A percentile compares a stretch with the other conserved stretches of the same genome.
These are phyloP conservation scores for Tragelaphus imberbis DNA, from an alignment of 2,113 vertebrate species.

Conservation along the genomic window DNA sequence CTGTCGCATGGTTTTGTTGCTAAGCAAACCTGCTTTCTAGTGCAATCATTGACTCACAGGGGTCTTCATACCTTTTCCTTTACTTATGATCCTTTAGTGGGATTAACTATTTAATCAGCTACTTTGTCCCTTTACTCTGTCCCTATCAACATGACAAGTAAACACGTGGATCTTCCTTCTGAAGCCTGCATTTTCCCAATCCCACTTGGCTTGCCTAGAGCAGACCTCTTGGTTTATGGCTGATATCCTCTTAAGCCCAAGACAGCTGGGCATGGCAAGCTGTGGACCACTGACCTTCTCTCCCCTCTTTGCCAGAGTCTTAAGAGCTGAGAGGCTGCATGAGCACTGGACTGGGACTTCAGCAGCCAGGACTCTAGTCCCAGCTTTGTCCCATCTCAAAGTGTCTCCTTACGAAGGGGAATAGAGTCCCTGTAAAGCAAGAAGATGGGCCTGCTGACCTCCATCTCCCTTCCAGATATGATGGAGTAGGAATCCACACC, in stretches of 20 bases:
- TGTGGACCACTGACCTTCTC: background rate
- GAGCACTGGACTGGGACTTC: background rate
- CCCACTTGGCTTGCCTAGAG: background rate
- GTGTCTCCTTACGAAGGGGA: background rate
- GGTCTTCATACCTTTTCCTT: background rate
- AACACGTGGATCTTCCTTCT: background rate
- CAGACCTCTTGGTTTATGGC: background rate
- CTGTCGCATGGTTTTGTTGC: background rate
- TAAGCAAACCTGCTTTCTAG: background rate
- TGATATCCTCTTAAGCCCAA: background rate
- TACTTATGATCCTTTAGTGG: background rate
- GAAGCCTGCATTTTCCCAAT: background rate
- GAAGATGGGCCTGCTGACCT: background rate
- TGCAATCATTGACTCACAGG: background rate
- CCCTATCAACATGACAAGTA: background rate
- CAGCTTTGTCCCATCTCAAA: background rate
- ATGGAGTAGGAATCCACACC: background rate
- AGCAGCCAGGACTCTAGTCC: background rate
- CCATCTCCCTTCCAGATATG: background rate
- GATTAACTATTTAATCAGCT: background rate
- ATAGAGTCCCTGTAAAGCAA: background rate
- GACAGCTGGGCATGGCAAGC: background rate
- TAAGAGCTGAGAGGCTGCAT: background rate
- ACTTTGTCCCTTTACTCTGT: background rate
- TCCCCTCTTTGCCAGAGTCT: background rate